These are phyloP conservation scores for Sphecodes monilicornis DNA, from an alignment of 2,888 invertebrate species.

Conservation along the genomic window DNA sequence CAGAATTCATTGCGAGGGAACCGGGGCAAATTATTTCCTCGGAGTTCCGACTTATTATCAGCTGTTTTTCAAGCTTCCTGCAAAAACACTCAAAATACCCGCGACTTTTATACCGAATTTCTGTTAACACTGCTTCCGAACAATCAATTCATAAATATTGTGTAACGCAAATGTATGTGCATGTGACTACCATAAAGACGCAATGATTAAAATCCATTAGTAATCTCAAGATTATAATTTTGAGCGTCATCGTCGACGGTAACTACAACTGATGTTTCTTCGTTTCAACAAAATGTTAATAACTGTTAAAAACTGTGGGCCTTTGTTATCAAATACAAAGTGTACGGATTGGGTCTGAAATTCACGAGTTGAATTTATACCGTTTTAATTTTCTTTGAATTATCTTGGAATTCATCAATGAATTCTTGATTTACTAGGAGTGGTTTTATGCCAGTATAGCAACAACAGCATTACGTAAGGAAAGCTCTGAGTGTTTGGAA, in stretches of 20 bases:
- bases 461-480: not conserved
- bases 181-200: not conserved
- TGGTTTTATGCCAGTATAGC: no score
- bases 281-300: not conserved
- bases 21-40: not conserved
- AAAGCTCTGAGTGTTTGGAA: not conserved
- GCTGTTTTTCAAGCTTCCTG: not conserved
- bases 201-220: not conserved
- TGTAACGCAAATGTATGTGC: not conserved
- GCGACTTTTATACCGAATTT: not conserved
- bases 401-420: no score
- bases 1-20: not conserved
- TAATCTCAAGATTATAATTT: not conserved
- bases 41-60: not conserved
- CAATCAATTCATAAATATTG: not conserved
- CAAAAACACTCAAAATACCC: not conserved
- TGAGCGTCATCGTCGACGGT: not conserved
- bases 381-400: no score
- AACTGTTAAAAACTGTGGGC: not conserved
- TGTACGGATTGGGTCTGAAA: no score
- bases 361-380: no score
- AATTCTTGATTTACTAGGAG: no score
- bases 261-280: not conserved
- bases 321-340: not conserved
- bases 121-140: not conserved